Conservation (phyloP, 2,113 vertebrate genomes). For the Anolis sagrei region DNA sequence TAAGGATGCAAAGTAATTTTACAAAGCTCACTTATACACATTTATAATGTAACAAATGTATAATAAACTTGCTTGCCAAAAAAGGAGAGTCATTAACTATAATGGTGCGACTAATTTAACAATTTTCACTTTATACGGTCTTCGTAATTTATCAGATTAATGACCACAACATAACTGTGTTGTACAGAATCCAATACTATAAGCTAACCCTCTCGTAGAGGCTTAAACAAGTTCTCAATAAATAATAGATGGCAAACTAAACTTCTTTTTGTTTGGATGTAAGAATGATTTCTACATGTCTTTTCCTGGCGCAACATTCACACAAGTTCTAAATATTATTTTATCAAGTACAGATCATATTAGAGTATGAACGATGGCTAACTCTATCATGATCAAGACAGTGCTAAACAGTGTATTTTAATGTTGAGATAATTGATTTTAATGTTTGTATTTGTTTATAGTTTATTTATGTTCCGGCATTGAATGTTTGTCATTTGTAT, state of each 20-base stretch:
- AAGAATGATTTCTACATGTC: background rate
- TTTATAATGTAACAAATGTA: slow-evolving; percentile 21
- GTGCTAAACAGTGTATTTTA: too few relatives aligned
- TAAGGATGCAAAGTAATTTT: slow-evolving; percentile 14
- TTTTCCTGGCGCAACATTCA: background rate
- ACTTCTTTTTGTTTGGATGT: background rate
- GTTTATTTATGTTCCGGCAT: too few relatives aligned
- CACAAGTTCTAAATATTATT: background rate
- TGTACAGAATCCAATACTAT: background rate
- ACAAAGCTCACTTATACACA: background rate
- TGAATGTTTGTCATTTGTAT: too few relatives aligned
- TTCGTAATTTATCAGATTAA: slow-evolving; percentile 28
- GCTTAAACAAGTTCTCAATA: slow-evolving; percentile 18
- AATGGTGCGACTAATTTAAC: slow-evolving; percentile 31
- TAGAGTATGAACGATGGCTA: background rate
- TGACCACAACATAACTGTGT: slow-evolving; percentile 14
- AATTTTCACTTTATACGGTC: slow-evolving; percentile 11
- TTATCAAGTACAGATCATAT: too few relatives aligned
- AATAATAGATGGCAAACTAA: slow-evolving; percentile 5
- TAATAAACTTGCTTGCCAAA: slow-evolving; percentile 20
- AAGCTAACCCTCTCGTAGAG: background rate
- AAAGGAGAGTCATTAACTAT: slow-evolving; percentile 23
- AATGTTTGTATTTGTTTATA: too few relatives aligned
- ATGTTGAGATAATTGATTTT: too few relatives aligned
- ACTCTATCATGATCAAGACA: too few relatives aligned